These are phyloP conservation scores for Indicator maculatus DNA, from an alignment of 2,113 vertebrate species.

Conservation along the genomic window DNA sequence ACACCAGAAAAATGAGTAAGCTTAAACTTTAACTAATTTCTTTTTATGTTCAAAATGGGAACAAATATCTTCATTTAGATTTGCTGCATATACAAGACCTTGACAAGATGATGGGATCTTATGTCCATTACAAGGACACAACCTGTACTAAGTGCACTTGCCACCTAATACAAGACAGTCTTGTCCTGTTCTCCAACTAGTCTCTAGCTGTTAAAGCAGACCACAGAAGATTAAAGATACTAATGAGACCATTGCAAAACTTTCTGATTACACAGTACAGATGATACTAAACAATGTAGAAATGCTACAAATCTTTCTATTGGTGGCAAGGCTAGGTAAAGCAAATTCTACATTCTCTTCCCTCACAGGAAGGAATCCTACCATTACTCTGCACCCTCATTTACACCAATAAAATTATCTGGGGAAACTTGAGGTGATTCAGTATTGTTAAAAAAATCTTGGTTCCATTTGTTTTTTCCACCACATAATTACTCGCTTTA, in stretches of 20 bases:
- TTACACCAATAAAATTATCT: not conserved
- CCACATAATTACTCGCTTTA: not conserved
- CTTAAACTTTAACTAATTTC: not conserved
- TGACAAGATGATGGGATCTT: not conserved
- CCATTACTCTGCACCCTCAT: not conserved
- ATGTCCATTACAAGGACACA: not conserved
- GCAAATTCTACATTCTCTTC: not conserved
- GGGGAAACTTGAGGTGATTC: not conserved
- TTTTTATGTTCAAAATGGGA: not conserved
- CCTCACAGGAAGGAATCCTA: not conserved
- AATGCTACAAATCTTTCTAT: not conserved
- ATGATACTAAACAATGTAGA: not conserved
- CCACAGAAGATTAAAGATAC: not conserved
- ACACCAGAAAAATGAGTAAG: rapidly evolving
- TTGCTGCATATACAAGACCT: not conserved
- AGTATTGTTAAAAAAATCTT: not conserved
- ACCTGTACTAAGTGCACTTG: not conserved
- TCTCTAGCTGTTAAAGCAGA: not conserved
- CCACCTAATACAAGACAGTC: not conserved
- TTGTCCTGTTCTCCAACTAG: not conserved
- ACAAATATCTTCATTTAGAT: not conserved
- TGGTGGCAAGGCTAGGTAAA: not conserved
- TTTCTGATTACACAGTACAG: not conserved
- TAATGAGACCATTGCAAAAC: not conserved
- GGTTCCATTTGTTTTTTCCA: rapidly evolving